Percentiles rank a stretch among this genome's conserved stretches.
These are phyloP conservation scores for Caenorhabditis sinica DNA, from an alignment of 2,888 invertebrate species.

Conservation along the genomic window DNA sequence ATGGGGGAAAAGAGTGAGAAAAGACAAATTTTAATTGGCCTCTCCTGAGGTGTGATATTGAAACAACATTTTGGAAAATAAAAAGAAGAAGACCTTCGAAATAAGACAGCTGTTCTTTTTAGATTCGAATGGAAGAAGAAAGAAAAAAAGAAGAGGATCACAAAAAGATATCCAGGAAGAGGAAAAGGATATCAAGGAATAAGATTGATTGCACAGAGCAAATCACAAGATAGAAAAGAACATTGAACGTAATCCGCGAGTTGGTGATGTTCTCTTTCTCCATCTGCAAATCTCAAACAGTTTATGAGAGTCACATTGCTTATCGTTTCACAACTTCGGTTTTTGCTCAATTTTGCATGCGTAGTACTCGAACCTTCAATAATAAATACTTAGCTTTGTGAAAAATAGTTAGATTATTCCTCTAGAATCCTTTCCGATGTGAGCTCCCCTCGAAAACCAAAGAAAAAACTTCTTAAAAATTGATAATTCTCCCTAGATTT, in stretches of 20 bases:
- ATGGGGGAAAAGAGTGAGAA: conserved; percentile 2
- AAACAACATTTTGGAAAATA: conserved; percentile 35
- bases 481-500: too few relatives aligned
- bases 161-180: conserved; percentile 17
- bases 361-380: too few relatives aligned
- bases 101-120: conserved; percentile 38
- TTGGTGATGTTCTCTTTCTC: too few relatives aligned
- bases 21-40: conserved; percentile 27
- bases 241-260: background rate
- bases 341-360: too few relatives aligned
- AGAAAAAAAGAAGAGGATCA: conserved; percentile 3
- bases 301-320: too few relatives aligned
- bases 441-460: too few relatives aligned
- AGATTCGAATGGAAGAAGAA: conserved; percentile 22
- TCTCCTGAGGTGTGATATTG: conserved; percentile 47
- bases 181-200: conserved; percentile 28
- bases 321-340: too few relatives aligned
- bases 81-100: conserved; percentile 11
- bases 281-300: too few relatives aligned
- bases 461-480: too few relatives aligned
- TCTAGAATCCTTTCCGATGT: too few relatives aligned
- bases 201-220: conserved; percentile 40
- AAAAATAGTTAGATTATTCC: too few relatives aligned
- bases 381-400: too few relatives aligned
- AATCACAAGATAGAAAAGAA: conserved; percentile 34